phyloP scores from a whole-genome alignment of 2,113 vertebrate genomes.

The Actinemys pallida region DNA sequence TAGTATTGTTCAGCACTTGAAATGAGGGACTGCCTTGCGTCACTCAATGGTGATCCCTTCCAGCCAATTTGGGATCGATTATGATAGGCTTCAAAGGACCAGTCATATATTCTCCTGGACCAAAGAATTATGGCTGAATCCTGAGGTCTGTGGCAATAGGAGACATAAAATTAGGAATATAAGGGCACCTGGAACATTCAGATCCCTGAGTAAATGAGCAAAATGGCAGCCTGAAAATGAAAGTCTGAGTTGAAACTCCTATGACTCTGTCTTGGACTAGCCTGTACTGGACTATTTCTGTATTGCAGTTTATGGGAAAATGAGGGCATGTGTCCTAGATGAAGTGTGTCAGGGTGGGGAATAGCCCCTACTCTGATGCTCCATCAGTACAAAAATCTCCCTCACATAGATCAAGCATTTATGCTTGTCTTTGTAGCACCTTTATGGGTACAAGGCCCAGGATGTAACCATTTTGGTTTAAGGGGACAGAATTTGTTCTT shows the following conservation, averaged over 20 bases:
- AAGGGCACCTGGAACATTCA: not conserved
- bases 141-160: not conserved
- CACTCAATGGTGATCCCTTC: not conserved
- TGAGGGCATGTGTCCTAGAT: not conserved
- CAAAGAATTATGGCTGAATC: not conserved
- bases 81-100: not conserved
- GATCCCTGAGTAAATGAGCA: not conserved
- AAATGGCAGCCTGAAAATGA: not conserved
- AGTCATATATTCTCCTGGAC: not conserved
- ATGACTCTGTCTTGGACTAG: not conserved
- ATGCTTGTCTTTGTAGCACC: not conserved
- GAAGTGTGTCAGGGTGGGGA: not conserved
- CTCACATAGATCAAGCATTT: not conserved
- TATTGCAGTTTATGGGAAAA: not conserved
- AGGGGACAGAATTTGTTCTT: not conserved
- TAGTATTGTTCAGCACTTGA: not conserved
- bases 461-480: not conserved
- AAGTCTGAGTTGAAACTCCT: not conserved
- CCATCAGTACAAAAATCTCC: not conserved
- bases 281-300: not conserved
- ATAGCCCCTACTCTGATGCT: not conserved
- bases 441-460: not conserved
- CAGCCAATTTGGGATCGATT: not conserved
- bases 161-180: not conserved
- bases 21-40: not conserved